Evolutionary conservation across 2,113 vertebrate species (phyloP), one percentile per base, ranked within the genome.

Genomic region (Cygnus buccinator): DNA sequence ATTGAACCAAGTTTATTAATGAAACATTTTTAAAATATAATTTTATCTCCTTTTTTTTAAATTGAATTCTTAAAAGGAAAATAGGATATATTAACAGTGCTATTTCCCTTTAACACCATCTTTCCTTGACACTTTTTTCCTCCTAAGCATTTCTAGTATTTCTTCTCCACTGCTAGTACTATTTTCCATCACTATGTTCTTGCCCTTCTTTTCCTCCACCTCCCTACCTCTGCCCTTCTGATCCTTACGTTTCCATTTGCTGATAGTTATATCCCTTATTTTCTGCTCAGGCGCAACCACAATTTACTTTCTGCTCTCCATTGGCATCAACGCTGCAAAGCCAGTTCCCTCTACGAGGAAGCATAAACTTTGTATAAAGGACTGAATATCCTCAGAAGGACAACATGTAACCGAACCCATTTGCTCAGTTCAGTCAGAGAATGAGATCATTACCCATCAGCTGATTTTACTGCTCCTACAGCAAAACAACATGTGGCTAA

Each of bases 351-450:
- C 21, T 48, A 37, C 31, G 23, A 50, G 5, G 54, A 29, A 46
- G 11, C 10, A 14, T 13, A 33, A 59, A 28, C 23, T 28, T 59
- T 35, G 39, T 4, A 48, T 21, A 29, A 21, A 63, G 29, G 13
- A 9, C 20, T 22, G 6, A 46, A 39, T 8, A 23, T 8, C 21
- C 18, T 28, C 31, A 17, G 48, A 76, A 48, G 26, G 31, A 41
- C 39, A 21, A 41, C 1, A 0, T 31, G 16, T 6, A 75, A 17
- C 41, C 43, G 13, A 80, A 35, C 10, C 10, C 17, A 7, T 39
- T 61, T 62, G 25, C 16, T 67, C 39, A 22, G 26, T 43, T 39
- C 54, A 39, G 54, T n/a, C 61, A 61, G 28, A 52, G 43, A 86
- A 66, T 43, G 41, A 4, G 9, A 44, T 52, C 6, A 22, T 21